A percentile compares a stretch with the other conserved stretches of the same genome.
These are phyloP conservation scores for Epirrita christyi DNA, from an alignment of 2,888 invertebrate genomes.

Conservation along the genomic window DNA sequence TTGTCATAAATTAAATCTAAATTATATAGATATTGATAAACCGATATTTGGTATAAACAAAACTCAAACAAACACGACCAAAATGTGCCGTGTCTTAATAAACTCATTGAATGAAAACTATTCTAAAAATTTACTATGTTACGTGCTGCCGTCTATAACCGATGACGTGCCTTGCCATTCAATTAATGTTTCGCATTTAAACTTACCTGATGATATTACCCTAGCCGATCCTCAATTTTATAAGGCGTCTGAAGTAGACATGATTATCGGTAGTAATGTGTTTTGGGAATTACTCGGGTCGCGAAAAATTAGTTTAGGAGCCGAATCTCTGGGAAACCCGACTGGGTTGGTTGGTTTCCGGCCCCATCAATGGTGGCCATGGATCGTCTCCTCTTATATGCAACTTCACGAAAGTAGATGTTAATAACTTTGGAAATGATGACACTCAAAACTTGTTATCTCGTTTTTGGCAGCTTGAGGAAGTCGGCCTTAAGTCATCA, in stretches of 20 bases:
- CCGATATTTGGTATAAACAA: slow-evolving; percentile 11
- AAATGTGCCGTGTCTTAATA: slow-evolving; percentile 6
- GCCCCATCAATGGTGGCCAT: slow-evolving; percentile 16
- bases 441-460: slow-evolving; percentile 14
- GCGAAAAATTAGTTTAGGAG: slow-evolving; percentile 17
- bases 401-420: slow-evolving; percentile 16
- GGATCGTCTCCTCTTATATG: slow-evolving; percentile 17
- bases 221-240: slow-evolving; percentile 16
- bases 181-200: slow-evolving; percentile 12
- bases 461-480: slow-evolving; percentile 36
- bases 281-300: slow-evolving; percentile 21
- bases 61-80: slow-evolving; percentile 11
- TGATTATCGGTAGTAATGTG: slow-evolving; percentile 11
- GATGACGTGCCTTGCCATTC: slow-evolving; percentile 12
- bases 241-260: slow-evolving; percentile 9
- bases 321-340: slow-evolving; percentile 22
- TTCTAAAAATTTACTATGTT: slow-evolving; percentile 2
- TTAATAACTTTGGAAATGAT: slow-evolving; percentile 3
- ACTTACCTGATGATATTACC: slow-evolving; percentile 8
- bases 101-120: slow-evolving; percentile 6
- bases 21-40: slow-evolving; percentile 2
- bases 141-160: slow-evolving; percentile 20
- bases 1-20: background rate
- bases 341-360: slow-evolving; percentile 30
- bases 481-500: slow-evolving; percentile 18